Base-by-base conservation (phyloP, 2,888 invertebrate genomes). In the Emmelina monodactyla region DNA sequence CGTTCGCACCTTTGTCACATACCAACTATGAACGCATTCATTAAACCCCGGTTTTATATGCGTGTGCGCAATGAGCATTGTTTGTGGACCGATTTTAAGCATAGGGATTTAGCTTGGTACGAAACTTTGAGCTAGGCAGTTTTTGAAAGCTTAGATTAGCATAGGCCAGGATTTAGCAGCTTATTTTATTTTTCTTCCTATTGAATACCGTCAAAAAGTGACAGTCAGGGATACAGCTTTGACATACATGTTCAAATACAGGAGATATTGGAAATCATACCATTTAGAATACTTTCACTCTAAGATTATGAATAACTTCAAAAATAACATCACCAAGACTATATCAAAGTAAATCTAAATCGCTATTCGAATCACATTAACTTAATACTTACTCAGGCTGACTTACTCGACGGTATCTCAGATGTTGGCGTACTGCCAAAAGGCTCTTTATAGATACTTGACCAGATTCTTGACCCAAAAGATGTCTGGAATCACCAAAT, bases 381-480 rank as follows among this genome's bases (percentile, higher is more conserved):
- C 5, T 19, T 19, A 19, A 19, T 19, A 19, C 19, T 6, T 6
- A 9, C 19, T 19, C 19, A 19, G 9, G 9, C 5, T 19, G 9
- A 19, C 19, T 19, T 19, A 6, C 5, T 9, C 9, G 19, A 6
- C 9, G 5, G 19, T 11, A 25, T 3, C 4, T n/a, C n/a, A n/a
- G n/a, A n/a, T 19, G 19, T 67, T 71, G 73, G 71, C 66, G 37
- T 36, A 31, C 33, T 37, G 67, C 73, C 72, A 73, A 58, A 55
- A 63, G 62, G 53, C 50, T 56, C 56, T 64, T 64, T 67, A 64
- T 64, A 62, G 59, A 52, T 53, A 58, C 69, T 71, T 62, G 62
- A 68, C 64, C 62, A 54, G 53, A 53, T 51, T 61, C 71, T 73
- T 73, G 72, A 72, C 73, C 72, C 62, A 68, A 58, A 62, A 66